Evolutionary conservation across 1,140 invertebrate species (phyloP), one percentile per base, ranked within the genome.

Genomic region (Microplitis demolitor): DNA sequence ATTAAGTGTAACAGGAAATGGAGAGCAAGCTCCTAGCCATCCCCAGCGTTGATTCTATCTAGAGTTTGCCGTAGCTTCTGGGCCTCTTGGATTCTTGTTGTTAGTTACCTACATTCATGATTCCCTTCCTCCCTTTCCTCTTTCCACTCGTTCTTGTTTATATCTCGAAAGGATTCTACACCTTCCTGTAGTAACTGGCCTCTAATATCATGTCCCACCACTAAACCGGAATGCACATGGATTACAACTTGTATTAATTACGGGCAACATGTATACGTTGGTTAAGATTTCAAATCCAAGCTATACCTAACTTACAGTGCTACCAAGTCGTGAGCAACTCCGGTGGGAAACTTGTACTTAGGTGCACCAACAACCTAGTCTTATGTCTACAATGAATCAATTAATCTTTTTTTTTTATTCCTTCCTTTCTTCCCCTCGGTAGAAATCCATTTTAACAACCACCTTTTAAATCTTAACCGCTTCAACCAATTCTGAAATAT

Each of bases 161-260:
- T 62, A 56, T 56, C 60, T 58, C 69, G 54, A 64, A 45, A 45
- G 39, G 39, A 45, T 45, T 45, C 39, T 45, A 45, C 39, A 45
- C 39, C 8, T 45, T 45, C 6, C 39, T 56, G 31, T 75, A 81
- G 79, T 64, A 5, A 58, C 80, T 74, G 76, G 78, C 81, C 84
- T 84, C 84, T 83, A 86, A 86, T 86, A 85, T 85, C 82, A 83
- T 84, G 83, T 85, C 81, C 81, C 78, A 80, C 39, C 77, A 82
- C 82, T 85, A 86, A 87, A 87, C 84, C 85, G 82, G 84, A 86
- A 87, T 87, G 78, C 79, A 56, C 54, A 76, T 45, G 85, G 79
- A 85, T 84, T 85, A 84, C 83, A 85, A 86, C 81, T 87, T 85
- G 85, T 87, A 86, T 87, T 87, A 87, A 87, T 87, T 87, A 87